Evolutionary conservation across 2,797 vertebrate species (phyloP).

Genomic region (Myripristis murdjan): DNA sequence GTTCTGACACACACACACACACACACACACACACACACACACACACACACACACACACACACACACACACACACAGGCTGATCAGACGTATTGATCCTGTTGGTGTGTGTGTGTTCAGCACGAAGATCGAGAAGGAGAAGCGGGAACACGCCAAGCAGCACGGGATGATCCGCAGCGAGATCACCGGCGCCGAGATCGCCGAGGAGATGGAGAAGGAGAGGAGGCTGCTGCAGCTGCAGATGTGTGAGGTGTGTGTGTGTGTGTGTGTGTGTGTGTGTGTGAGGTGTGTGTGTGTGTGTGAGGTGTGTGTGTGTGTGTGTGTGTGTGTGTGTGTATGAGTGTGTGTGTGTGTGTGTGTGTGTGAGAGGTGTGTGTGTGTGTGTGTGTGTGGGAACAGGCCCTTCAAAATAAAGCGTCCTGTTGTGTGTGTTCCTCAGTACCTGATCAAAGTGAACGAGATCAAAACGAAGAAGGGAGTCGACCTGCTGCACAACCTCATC

Average conservation of each 20-base stretch:
- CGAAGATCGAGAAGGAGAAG: constrained; percentile 94
- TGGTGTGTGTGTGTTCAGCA: constrained; percentile 76
- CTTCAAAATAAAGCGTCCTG: too few species aligned
- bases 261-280: constrained; percentile 6
- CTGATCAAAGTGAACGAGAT: constrained; percentile 99
- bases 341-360: too few species aligned
- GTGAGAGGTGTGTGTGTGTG: too few species aligned
- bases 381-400: too few species aligned
- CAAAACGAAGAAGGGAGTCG: constrained; percentile 99
- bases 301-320: not conserved
- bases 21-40: too few species aligned
- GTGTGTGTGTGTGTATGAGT: too few species aligned
- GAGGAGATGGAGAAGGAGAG: constrained; percentile 95
- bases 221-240: constrained; percentile 91
- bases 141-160: constrained; percentile 93
- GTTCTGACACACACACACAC: too few species aligned
- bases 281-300: too few species aligned
- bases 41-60: too few species aligned
- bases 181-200: constrained; percentile 92
- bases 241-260: constrained; percentile 87
- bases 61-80: too few species aligned
- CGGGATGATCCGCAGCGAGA: constrained; percentile 94
- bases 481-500: constrained; percentile 99
- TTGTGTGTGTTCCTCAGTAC: too few species aligned
- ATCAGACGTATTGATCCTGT: too few species aligned